phyloP scores from a whole-genome alignment of 2,888 invertebrate species.

The Caenorhabditis sp. region DNA sequence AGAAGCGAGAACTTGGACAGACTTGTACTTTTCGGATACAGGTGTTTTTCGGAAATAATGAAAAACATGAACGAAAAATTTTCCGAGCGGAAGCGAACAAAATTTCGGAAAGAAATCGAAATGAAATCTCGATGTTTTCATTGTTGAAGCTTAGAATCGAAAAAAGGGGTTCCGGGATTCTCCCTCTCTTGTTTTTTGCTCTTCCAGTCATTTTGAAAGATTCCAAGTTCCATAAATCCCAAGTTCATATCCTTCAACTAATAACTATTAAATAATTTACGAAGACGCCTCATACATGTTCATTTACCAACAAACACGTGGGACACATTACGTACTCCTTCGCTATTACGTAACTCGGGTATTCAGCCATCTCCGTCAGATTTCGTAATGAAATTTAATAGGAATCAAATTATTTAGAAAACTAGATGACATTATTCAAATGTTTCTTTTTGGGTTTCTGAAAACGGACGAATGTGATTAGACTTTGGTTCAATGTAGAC shows the following conservation, averaged over 20 bases:
- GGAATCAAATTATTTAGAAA: conserved; percentile 30
- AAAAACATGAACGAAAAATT: conserved; percentile 2
- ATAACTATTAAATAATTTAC: background rate
- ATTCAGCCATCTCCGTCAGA: conserved; percentile 44
- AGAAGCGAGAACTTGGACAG: background rate
- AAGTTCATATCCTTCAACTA: background rate
- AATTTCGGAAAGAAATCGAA: background rate
- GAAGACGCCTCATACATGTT: background rate
- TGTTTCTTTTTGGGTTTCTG: background rate
- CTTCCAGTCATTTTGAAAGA: no score
- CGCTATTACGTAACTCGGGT: conserved; percentile 24
- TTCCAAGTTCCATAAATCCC: background rate
- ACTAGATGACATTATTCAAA: conserved; percentile 4
- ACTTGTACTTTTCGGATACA: conserved; percentile 30
- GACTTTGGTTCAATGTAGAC: no score
- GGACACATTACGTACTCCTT: conserved; percentile 5
- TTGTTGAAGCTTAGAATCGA: no score
- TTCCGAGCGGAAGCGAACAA: background rate
- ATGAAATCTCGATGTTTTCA: no score
- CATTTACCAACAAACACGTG: conserved; percentile 19
- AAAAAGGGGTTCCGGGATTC: no score
- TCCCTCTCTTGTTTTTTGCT: no score
- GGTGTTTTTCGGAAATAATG: conserved; percentile 23
- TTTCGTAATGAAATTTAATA: conserved; percentile 29
- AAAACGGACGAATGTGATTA: background rate